Conservation (phyloP, 2,888 invertebrate species). For the Augiades crinisus region DNA sequence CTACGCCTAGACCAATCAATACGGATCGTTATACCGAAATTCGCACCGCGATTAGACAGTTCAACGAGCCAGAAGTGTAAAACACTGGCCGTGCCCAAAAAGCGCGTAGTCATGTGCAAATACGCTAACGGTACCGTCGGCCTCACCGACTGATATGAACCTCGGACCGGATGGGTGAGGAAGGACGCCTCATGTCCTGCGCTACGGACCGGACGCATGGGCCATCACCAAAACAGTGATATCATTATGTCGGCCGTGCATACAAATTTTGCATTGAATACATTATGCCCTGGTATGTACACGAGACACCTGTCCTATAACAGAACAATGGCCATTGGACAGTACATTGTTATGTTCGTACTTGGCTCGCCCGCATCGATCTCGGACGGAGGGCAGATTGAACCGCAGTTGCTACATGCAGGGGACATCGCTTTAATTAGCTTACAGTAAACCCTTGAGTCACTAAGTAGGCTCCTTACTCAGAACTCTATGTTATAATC, state of each 20-base stretch:
- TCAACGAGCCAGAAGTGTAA: slow-evolving; percentile 34
- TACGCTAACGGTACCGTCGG: slow-evolving; percentile 54
- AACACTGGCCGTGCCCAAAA: slow-evolving; percentile 33
- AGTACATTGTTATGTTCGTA: slow-evolving; percentile 14
- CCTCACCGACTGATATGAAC: slow-evolving; percentile 41
- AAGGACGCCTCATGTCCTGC: slow-evolving; percentile 46
- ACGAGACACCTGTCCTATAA: slow-evolving; percentile 16
- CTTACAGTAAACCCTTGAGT: slow-evolving; percentile 10
- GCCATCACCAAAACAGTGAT: slow-evolving; percentile 54
- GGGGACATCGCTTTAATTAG: slow-evolving; percentile 19
- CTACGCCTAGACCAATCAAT: neutral
- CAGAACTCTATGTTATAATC: neutral
- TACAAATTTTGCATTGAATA: slow-evolving; percentile 36
- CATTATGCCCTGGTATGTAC: slow-evolving; percentile 24
- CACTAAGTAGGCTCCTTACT: neutral
- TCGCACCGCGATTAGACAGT: slow-evolving; percentile 16
- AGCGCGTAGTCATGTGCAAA: slow-evolving; percentile 49
- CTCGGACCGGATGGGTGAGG: slow-evolving; percentile 45
- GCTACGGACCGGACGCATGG: slow-evolving; percentile 44
- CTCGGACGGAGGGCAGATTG: slow-evolving; percentile 17
- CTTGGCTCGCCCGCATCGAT: slow-evolving; percentile 14
- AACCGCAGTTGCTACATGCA: slow-evolving; percentile 5
- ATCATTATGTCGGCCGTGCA: slow-evolving; percentile 44
- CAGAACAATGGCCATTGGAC: slow-evolving; percentile 23
- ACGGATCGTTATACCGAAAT: slow-evolving; percentile 15